These are phyloP conservation scores for Pyrrhopygopsis socrates DNA, from an alignment of 2,888 invertebrate genomes.

Conservation along the genomic window DNA sequence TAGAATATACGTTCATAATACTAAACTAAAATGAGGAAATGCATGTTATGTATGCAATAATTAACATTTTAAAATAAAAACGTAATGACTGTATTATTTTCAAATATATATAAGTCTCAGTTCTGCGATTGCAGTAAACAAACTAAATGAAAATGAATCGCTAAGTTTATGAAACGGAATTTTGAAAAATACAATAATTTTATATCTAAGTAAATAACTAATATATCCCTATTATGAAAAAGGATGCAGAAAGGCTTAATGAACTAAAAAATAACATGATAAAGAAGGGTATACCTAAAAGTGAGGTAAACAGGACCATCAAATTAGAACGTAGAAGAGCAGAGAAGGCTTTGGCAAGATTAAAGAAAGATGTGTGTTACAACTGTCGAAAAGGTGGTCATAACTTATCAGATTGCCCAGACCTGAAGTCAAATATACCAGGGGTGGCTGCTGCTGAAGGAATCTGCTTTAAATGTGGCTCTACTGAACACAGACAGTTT, in stretches of 20 bases:
- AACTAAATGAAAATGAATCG: too few relatives aligned
- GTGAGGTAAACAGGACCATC: constrained; percentile 96
- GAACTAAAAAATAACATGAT: constrained; percentile 96
- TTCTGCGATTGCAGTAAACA: too few relatives aligned
- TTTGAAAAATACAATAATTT: too few relatives aligned
- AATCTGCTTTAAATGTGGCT: constrained; percentile 99
- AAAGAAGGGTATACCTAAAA: constrained; percentile 96
- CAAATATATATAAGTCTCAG: too few relatives aligned
- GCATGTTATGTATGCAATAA: too few relatives aligned
- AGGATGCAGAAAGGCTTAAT: constrained; percentile 96
- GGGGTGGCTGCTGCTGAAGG: constrained; percentile 95
- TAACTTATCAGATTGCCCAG: constrained; percentile 98
- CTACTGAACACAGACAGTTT: constrained; percentile 98
- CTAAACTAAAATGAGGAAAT: too few relatives aligned
- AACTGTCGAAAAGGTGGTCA: constrained; percentile 98
- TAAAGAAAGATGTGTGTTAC: constrained; percentile 97
- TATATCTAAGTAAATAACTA: too few relatives aligned
- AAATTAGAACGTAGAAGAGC: constrained; percentile 97
- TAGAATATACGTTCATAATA: too few relatives aligned
- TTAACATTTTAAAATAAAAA: too few relatives aligned
- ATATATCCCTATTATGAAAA: too few relatives aligned
- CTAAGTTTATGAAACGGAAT: too few relatives aligned
- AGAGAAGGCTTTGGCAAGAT: constrained; percentile 97
- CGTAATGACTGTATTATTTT: too few relatives aligned
- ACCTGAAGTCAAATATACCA: constrained; percentile 95